Evolutionary conservation across 2,888 invertebrate species (phyloP).

Genomic region (Lumbricus terrestris): DNA sequence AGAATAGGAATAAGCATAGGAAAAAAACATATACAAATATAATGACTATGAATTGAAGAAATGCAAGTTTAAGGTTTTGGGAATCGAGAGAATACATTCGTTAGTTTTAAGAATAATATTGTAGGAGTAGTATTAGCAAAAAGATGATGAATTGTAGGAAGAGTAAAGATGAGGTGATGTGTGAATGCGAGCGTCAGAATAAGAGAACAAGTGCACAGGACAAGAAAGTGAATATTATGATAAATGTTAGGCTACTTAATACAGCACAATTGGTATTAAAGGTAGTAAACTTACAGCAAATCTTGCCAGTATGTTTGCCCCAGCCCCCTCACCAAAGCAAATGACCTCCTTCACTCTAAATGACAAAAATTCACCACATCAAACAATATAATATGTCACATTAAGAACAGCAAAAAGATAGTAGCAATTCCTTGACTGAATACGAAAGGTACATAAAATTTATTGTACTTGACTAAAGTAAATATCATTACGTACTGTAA

Average conservation of each 20-base stretch:
- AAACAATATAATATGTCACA: background rate
- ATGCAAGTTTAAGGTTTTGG: background rate
- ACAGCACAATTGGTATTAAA: background rate
- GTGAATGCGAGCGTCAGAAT: background rate
- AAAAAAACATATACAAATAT: background rate
- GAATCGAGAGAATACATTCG: too few relatives aligned
- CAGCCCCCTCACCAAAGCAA: constrained; percentile 83
- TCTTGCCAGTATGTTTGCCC: constrained; percentile 80
- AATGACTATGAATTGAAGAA: background rate
- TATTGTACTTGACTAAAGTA: background rate
- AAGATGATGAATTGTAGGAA: background rate
- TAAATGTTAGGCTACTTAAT: background rate
- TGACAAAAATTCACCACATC: background rate
- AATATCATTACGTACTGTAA: background rate
- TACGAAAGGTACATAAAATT: background rate
- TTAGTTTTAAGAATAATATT: background rate
- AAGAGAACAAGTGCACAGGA: background rate
- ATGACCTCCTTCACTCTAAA: constrained; percentile 74
- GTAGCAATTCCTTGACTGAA: background rate
- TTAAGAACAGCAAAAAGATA: background rate
- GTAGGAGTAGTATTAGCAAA: background rate
- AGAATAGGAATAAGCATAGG: background rate
- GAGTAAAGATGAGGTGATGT: background rate
- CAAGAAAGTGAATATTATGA: background rate
- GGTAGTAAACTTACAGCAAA: constrained; percentile 67